phyloP scores from a whole-genome alignment of 2,888 invertebrate species.

The Mesorhabditis belari region DNA sequence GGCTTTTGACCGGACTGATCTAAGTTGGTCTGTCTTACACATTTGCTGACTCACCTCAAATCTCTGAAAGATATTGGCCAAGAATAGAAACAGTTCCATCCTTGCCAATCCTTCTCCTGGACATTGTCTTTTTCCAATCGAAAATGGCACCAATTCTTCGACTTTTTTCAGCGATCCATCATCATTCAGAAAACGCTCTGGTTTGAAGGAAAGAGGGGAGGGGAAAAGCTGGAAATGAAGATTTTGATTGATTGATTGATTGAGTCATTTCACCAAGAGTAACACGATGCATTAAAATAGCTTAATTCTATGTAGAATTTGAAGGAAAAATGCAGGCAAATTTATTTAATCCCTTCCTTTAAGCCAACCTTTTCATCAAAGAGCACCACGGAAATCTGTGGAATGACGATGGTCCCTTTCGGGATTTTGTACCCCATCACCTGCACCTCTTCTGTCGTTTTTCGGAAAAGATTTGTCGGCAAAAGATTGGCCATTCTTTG shows the following conservation, averaged over 20 bases:
- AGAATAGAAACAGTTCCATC: slow-evolving; percentile 21
- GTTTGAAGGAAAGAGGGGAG: not conserved
- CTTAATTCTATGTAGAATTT: too few relatives aligned
- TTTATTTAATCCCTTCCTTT: not conserved
- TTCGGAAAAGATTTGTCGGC: slow-evolving; percentile 20
- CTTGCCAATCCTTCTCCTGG: slow-evolving; percentile 19
- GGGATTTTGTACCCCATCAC: slow-evolving; percentile 7
- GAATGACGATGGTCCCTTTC: not conserved
- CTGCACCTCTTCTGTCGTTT: slow-evolving; percentile 10
- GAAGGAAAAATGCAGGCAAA: not conserved
- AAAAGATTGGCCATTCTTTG: slow-evolving; percentile 21
- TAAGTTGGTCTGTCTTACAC: too few relatives aligned
- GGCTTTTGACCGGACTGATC: too few relatives aligned
- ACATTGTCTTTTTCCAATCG: slow-evolving; percentile 22
- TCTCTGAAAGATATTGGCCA: slow-evolving; percentile 17
- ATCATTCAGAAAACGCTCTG: not conserved
- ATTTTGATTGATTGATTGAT: not conserved
- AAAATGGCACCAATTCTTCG: slow-evolving; percentile 21
- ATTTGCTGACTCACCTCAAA: slow-evolving; percentile 11
- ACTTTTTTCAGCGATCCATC: slow-evolving; percentile 2
- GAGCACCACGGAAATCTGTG: not conserved
- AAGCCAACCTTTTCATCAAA: not conserved
- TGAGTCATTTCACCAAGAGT: not conserved
- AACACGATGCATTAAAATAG: not conserved
- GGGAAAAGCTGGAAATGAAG: not conserved